Percentiles rank a stretch among this genome's conserved stretches.
Evolutionary conservation across 1,140 invertebrate genomes (phyloP).

Genomic region (Ectropis grisescens): DNA sequence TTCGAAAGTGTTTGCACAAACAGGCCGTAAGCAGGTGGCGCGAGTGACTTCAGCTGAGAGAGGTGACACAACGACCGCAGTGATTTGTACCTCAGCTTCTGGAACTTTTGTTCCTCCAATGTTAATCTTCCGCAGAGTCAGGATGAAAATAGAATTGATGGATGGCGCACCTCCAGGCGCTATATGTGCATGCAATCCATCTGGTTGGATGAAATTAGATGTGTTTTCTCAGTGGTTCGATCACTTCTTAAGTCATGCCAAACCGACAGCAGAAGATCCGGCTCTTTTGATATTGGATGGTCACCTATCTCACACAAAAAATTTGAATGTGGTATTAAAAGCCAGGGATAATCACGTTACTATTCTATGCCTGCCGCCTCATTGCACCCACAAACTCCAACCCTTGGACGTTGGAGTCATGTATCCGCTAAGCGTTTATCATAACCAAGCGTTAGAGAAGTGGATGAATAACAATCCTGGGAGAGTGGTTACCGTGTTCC

Average conservation of each 20-base stretch:
- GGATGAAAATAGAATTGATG: slow-evolving; percentile 19
- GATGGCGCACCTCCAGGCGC: slow-evolving; percentile 32
- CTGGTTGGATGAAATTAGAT: slow-evolving; percentile 17
- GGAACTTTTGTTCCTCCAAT: slow-evolving; percentile 32
- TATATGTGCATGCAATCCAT: slow-evolving; percentile 19
- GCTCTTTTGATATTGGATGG: slow-evolving; percentile 27
- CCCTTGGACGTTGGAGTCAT: slow-evolving; percentile 41
- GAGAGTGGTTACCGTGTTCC: slow-evolving; percentile 20
- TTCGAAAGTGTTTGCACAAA: slow-evolving; percentile 24
- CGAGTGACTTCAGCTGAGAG: slow-evolving; percentile 25
- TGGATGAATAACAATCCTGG: slow-evolving; percentile 21
- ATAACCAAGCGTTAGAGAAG: slow-evolving; percentile 6
- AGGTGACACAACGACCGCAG: slow-evolving; percentile 28
- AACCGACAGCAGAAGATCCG: slow-evolving; percentile 12
- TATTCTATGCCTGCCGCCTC: slow-evolving; percentile 33
- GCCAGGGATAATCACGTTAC: slow-evolving; percentile 31
- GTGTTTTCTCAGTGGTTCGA: slow-evolving; percentile 34
- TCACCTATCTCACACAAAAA: slow-evolving; percentile 24
- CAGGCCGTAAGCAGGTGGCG: slow-evolving; percentile 33
- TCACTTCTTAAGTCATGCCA: slow-evolving; percentile 16
- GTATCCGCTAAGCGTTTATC: slow-evolving; percentile 28
- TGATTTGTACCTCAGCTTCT: slow-evolving; percentile 28
- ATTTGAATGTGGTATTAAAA: slow-evolving; percentile 27
- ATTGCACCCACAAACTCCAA: slow-evolving; percentile 47
- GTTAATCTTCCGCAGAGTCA: slow-evolving; percentile 13